These are phyloP conservation scores for Mylabris sibirica DNA, from an alignment of 2,888 invertebrate genomes.

Conservation along the genomic window DNA sequence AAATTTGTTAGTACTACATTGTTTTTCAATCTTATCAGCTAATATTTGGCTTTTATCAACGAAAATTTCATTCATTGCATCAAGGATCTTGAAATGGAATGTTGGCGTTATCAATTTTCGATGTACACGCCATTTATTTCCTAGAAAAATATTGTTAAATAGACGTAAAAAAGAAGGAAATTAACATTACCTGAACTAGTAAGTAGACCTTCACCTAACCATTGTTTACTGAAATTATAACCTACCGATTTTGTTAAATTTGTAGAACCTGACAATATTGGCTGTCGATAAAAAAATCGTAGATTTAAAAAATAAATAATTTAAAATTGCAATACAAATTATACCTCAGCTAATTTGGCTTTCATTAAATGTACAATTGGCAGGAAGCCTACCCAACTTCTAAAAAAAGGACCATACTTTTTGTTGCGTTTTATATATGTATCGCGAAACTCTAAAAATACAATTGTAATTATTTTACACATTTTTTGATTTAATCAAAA, in stretches of 20 bases:
- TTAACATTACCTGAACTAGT: conserved; percentile 43
- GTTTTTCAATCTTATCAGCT: conserved; percentile 38
- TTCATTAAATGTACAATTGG: conserved; percentile 45
- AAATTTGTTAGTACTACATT: conserved; percentile 43
- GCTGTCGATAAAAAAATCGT: too few species aligned
- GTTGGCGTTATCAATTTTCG: conserved; percentile 49
- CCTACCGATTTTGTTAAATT: conserved; percentile 42
- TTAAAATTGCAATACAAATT: conserved; percentile 1
- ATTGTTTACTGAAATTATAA: conserved; percentile 42
- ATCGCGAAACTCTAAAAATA: conserved; percentile 38
- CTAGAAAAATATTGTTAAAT: conserved; percentile 25
- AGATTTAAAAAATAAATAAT: conserved; percentile 24
- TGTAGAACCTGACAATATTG: conserved; percentile 40
- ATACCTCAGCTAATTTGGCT: conserved; percentile 45
- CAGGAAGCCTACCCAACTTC: conserved; percentile 41
- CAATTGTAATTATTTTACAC: background rate
- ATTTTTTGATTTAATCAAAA: background rate
- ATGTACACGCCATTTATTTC: conserved; percentile 46
- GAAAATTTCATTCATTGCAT: conserved; percentile 49
- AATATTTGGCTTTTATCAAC: conserved; percentile 47
- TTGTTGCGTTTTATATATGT: conserved; percentile 25
- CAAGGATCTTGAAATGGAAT: conserved; percentile 53
- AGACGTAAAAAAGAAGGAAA: background rate
- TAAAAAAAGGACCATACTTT: conserved; percentile 43
- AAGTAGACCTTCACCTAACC: conserved; percentile 48